These are phyloP conservation scores for Diadema setosum DNA, from an alignment of 35 echinoderm and acorn worm genomes.

Conservation along the genomic window DNA sequence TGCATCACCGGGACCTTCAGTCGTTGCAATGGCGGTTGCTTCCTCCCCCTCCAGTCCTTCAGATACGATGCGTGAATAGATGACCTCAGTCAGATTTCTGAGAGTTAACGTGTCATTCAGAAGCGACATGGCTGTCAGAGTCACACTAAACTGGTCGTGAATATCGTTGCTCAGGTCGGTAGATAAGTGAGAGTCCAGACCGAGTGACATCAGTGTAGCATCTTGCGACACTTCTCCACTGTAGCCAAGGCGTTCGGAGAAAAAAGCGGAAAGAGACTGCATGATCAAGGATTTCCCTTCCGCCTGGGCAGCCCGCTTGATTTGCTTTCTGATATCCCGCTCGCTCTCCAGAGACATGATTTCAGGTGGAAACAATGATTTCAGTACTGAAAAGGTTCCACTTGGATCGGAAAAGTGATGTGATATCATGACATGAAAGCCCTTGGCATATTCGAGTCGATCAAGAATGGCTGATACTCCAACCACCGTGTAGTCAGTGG, in stretches of 20 bases:
- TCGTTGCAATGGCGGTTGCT: slow-evolving; percentile 14
- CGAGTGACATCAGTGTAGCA: slow-evolving; percentile 67
- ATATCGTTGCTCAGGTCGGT: slow-evolving; percentile 83
- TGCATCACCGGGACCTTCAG: not conserved
- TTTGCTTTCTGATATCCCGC: slow-evolving; percentile 58
- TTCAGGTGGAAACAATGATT: slow-evolving; percentile 64
- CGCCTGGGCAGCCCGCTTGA: slow-evolving; percentile 26
- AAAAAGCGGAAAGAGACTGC: slow-evolving; percentile 48
- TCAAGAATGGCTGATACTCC: slow-evolving; percentile 78
- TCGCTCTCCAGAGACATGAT: slow-evolving; percentile 71
- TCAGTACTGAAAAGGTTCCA: slow-evolving; percentile 81
- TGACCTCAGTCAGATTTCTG: slow-evolving; percentile 37
- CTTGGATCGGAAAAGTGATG: slow-evolving; percentile 74
- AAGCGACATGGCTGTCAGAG: slow-evolving; percentile 77
- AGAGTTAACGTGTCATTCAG: slow-evolving; percentile 81
- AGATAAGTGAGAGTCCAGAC: slow-evolving; percentile 92
- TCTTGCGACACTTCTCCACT: slow-evolving; percentile 68
- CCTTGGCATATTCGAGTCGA: slow-evolving; percentile 58
- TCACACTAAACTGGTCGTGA: slow-evolving; percentile 80
- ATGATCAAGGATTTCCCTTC: slow-evolving; percentile 72
- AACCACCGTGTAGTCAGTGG: slow-evolving; percentile 74
- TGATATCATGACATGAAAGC: slow-evolving; percentile 61
- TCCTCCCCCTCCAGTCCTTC: slow-evolving; percentile 27
- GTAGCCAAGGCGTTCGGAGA: slow-evolving; percentile 75
- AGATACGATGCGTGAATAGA: slow-evolving; percentile 69